Conservation (phyloP, 2,888 invertebrate species). For the Trimorus sp. region DNA sequence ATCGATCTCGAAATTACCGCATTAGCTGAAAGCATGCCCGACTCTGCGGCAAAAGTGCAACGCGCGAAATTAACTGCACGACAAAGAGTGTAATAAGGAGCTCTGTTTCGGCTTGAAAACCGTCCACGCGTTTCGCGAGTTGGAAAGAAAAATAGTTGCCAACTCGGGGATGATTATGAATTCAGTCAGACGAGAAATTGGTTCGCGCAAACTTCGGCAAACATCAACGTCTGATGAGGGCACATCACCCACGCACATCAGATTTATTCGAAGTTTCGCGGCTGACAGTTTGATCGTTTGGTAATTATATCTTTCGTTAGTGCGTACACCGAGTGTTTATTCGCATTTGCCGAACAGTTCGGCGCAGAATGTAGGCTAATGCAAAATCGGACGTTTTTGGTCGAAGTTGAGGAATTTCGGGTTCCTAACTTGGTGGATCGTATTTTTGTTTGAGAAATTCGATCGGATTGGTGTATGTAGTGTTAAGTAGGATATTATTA, state of each 20-base stretch:
- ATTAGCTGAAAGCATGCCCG: too few species aligned
- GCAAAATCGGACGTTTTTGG: not conserved
- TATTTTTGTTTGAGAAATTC: too few species aligned
- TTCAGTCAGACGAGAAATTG: slow-evolving; percentile 36
- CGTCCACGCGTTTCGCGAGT: too few species aligned
- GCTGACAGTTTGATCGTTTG: slow-evolving; percentile 74
- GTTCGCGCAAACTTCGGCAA: slow-evolving; percentile 52
- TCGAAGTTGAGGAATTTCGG: slow-evolving; percentile 34
- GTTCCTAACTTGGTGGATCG: too few species aligned
- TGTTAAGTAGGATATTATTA: too few species aligned
- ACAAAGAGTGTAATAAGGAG: too few species aligned
- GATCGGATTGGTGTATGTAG: too few species aligned
- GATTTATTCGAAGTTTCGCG: slow-evolving; percentile 65
- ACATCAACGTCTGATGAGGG: slow-evolving; percentile 53
- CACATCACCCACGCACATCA: slow-evolving; percentile 58
- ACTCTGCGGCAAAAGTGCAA: too few species aligned
- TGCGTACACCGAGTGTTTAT: slow-evolving; percentile 39
- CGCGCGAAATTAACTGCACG: too few species aligned
- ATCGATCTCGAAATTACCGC: too few species aligned
- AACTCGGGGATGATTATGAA: slow-evolving; percentile 26
- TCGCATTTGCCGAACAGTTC: slow-evolving; percentile 19
- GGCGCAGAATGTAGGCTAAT: slow-evolving; percentile 18
- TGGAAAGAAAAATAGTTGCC: not conserved
- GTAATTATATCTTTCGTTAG: slow-evolving; percentile 72
- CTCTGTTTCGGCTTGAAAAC: too few species aligned